These are phyloP conservation scores for Platyscapa corneri DNA, from an alignment of 1,140 invertebrate genomes.

Conservation along the genomic window DNA sequence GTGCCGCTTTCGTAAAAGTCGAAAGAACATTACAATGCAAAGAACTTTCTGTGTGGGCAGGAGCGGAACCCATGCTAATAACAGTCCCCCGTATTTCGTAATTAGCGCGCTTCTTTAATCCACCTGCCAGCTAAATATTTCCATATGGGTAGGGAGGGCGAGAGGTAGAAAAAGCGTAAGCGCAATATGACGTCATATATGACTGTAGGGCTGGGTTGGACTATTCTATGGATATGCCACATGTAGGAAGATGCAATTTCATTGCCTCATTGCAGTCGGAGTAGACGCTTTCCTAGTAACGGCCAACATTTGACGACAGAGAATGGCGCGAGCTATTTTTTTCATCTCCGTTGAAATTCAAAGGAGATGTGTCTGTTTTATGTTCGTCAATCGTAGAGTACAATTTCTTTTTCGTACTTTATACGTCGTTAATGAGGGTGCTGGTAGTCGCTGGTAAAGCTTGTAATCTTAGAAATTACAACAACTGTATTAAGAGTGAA, in stretches of 20 bases:
- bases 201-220: neutral
- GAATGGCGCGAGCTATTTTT: too few species aligned
- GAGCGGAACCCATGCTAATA: conserved; percentile 43
- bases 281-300: conserved; percentile 14
- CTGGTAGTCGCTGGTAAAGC: too few species aligned
- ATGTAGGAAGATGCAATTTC: conserved; percentile 48
- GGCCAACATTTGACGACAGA: neutral
- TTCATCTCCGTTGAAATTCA: neutral
- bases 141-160: neutral
- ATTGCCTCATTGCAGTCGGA: conserved; percentile 14
- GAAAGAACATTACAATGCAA: conserved; percentile 27
- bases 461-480: neutral
- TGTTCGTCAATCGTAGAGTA: neutral
- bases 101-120: conserved; percentile 68
- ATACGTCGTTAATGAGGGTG: neutral
- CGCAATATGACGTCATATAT: neutral
- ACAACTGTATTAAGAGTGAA: neutral
- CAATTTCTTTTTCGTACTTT: neutral
- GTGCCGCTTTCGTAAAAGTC: neutral
- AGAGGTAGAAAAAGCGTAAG: neutral
- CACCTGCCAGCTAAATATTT: conserved; percentile 63
- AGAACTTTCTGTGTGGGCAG: conserved; percentile 14
- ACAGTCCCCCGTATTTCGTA: conserved; percentile 62
- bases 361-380: neutral
- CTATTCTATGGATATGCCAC: neutral